A percentile compares a stretch with the other conserved stretches of the same genome.
Evolutionary conservation across 2,113 vertebrate species (phyloP).

Genomic region (Salvelinus fontinalis): DNA sequence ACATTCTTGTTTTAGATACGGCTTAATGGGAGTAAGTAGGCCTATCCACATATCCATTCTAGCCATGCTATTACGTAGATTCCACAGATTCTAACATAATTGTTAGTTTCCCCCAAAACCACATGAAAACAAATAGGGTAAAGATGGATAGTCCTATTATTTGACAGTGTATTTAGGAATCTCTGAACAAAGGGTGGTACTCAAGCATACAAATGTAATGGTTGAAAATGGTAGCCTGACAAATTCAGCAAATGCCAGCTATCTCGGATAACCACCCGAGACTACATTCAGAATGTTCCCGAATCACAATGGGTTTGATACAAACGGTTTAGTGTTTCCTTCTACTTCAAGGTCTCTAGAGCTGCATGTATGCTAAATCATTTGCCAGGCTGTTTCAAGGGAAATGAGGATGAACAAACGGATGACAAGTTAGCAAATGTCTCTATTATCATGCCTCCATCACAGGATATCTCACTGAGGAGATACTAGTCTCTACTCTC

Average conservation of each 20-base stretch:
- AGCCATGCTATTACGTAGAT: constrained; percentile 63
- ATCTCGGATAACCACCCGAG: constrained; percentile 15
- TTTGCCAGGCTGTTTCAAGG: background rate
- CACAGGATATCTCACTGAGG: background rate
- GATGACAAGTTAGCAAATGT: background rate
- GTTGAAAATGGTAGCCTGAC: constrained; percentile 17
- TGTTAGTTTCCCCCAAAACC: constrained; percentile 48
- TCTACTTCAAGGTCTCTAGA: background rate
- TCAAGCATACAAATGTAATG: constrained; percentile 29
- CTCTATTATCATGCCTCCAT: background rate
- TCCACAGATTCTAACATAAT: constrained; percentile 67
- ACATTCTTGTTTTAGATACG: constrained; percentile 69
- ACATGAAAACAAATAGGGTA: constrained; percentile 62
- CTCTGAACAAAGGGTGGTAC: constrained; percentile 2
- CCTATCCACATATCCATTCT: constrained; percentile 62
- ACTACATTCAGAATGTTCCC: background rate
- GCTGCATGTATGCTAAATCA: background rate
- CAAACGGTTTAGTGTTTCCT: background rate
- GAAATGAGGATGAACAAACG: background rate
- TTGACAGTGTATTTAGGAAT: constrained; percentile 27
- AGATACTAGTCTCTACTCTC: background rate
- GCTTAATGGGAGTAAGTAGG: constrained; percentile 64
- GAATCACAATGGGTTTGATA: background rate
- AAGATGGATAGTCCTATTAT: constrained; percentile 41
- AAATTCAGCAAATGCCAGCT: constrained; percentile 21